Evolutionary conservation across 2,888 invertebrate species (phyloP).

Genomic region (Enoplolaimus lenunculus): DNA sequence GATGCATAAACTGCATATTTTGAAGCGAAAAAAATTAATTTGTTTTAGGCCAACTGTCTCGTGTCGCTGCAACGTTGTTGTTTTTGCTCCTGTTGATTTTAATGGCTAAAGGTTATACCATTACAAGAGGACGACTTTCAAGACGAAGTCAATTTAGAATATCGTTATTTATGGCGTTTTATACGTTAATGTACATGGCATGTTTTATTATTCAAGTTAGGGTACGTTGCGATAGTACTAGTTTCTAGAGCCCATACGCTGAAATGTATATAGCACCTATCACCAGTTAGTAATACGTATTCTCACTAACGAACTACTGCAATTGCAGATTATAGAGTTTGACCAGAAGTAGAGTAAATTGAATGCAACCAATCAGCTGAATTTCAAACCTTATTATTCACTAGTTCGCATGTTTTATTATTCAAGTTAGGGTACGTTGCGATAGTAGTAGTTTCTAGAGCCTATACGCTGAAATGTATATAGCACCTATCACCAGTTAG

Average conservation of each 20-base stretch:
- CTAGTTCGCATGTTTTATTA: no score
- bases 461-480: no score
- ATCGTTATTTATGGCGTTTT: conserved; percentile 63
- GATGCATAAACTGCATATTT: no score
- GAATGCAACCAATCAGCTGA: no score
- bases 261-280: no score
- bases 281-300: no score
- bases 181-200: conserved; percentile 56
- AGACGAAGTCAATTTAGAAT: conserved; percentile 59
- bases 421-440: conserved; percentile 56
- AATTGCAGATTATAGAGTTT: no score
- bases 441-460: conserved; percentile 52
- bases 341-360: no score
- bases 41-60: conserved; percentile 57
- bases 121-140: conserved; percentile 66
- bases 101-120: conserved; percentile 75
- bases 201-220: conserved; percentile 66
- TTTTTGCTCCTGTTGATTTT: conserved; percentile 64
- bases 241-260: conserved; percentile 57
- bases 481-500: no score
- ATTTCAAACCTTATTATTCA: no score
- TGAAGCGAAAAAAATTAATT: no score
- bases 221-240: conserved; percentile 47
- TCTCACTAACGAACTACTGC: no score
- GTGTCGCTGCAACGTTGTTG: conserved; percentile 58